These are phyloP conservation scores for Botrylloides violaceus DNA, from an alignment of 23 tunicate genomes.

Conservation along the genomic window DNA sequence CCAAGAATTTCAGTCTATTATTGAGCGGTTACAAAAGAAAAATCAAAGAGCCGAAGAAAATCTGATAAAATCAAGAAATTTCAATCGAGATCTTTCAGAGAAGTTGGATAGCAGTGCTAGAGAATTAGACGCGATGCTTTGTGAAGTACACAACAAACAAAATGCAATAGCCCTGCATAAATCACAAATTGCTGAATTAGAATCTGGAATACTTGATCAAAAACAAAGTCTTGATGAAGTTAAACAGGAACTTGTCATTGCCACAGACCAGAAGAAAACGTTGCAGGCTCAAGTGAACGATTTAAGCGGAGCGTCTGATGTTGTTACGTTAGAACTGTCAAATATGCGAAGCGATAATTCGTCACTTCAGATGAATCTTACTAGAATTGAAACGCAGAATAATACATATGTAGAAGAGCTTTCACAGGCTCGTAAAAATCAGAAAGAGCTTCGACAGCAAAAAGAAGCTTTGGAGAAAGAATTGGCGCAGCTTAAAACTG, in stretches of 20 bases:
- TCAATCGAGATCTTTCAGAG: constrained; percentile 12
- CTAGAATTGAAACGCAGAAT: not conserved
- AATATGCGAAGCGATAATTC: constrained; percentile 3
- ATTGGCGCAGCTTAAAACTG: not conserved
- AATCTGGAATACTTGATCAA: not conserved
- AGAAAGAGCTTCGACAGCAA: not conserved
- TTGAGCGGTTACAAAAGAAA: constrained; percentile 38
- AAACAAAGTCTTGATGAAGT: not conserved
- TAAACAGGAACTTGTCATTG: constrained; percentile 1
- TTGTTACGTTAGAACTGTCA: constrained; percentile 8
- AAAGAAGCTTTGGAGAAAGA: not conserved
- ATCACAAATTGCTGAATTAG: not conserved
- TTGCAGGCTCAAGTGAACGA: constrained; percentile 10
- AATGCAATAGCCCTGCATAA: not conserved
- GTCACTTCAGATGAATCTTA: not conserved
- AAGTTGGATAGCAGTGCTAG: constrained; percentile 17
- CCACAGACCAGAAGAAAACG: not conserved
- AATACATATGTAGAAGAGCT: not conserved
- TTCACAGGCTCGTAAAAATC: not conserved
- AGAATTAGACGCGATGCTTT: constrained; percentile 16
- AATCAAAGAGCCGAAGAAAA: constrained; percentile 24
- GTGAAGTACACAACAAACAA: not conserved
- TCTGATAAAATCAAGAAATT: constrained; percentile 10
- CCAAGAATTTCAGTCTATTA: constrained; percentile 6
- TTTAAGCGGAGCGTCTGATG: constrained; percentile 27